phyloP scores from a whole-genome alignment of 2,888 invertebrate genomes.

The Phortica okadai region DNA sequence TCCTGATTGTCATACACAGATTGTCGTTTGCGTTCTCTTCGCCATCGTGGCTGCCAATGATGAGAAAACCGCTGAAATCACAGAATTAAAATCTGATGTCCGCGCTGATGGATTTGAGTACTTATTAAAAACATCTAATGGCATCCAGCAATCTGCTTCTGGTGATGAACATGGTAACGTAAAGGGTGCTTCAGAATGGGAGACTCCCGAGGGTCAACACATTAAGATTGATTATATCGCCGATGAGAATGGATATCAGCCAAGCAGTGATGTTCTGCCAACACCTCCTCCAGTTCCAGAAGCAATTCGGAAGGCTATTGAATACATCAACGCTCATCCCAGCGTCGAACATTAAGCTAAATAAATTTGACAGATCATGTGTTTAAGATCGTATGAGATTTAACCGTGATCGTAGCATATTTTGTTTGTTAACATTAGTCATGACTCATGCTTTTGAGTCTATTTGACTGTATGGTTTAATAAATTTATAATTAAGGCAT shows the following conservation, averaged over 20 bases:
- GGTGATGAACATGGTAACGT: slow-evolving; percentile 68
- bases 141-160: slow-evolving; percentile 52
- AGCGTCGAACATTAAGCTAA: slow-evolving; percentile 32
- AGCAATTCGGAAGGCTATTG: slow-evolving; percentile 52
- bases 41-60: slow-evolving; percentile 54
- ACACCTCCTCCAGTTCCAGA: slow-evolving; percentile 61
- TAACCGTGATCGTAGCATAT: no score
- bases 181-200: slow-evolving; percentile 64
- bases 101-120: slow-evolving; percentile 63
- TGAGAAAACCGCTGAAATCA: slow-evolving; percentile 45
- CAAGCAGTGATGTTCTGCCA: slow-evolving; percentile 54
- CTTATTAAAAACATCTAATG: slow-evolving; percentile 60
- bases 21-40: slow-evolving; percentile 57
- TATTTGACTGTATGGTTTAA: no score
- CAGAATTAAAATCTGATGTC: slow-evolving; percentile 52
- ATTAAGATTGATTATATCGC: slow-evolving; percentile 64
- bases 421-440: no score
- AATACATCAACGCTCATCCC: slow-evolving; percentile 57
- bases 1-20: slow-evolving; percentile 40
- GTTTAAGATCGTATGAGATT: neutral
- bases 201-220: slow-evolving; percentile 68
- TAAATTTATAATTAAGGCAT: no score
- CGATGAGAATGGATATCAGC: slow-evolving; percentile 69
- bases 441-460: no score
- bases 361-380: neutral